Percentiles rank a stretch among this genome's conserved stretches.
Evolutionary conservation across 2,797 vertebrate genomes (phyloP).

Genomic region (Mastacembelus armatus): DNA sequence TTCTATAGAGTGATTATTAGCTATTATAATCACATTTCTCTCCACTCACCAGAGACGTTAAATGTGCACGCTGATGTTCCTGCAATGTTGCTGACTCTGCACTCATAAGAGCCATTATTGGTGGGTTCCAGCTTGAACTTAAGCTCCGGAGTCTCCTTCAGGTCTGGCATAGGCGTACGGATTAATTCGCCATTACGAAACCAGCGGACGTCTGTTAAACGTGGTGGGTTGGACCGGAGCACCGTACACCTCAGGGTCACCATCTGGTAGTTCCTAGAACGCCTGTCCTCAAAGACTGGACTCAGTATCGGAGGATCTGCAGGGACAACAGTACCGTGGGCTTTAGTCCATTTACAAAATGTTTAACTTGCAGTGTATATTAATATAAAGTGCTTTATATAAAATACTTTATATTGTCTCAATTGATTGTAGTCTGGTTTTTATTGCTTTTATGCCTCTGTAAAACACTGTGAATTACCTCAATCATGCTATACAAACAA

Average conservation of each 20-base stretch:
- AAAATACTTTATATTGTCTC: too few species aligned
- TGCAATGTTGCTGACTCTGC: constrained; percentile 91
- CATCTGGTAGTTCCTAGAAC: constrained; percentile 86
- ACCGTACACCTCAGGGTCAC: constrained; percentile 90
- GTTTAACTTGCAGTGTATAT: background rate
- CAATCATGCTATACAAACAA: too few species aligned
- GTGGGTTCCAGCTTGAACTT: constrained; percentile 89
- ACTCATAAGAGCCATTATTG: constrained; percentile 92
- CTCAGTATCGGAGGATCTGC: constrained; percentile 92
- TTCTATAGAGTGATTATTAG: constrained; percentile 2
- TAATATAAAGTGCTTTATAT: too few species aligned
- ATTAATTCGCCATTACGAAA: constrained; percentile 87
- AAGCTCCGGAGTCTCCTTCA: constrained; percentile 89
- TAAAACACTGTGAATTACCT: too few species aligned
- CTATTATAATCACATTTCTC: background rate
- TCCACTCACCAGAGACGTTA: constrained; percentile 91
- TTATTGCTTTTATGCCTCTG: too few species aligned
- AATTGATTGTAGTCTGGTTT: too few species aligned
- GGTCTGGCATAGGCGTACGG: constrained; percentile 80
- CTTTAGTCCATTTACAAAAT: background rate
- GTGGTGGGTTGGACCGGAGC: constrained; percentile 90
- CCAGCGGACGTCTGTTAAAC: constrained; percentile 90
- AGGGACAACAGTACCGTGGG: background rate
- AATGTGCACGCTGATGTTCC: constrained; percentile 91
- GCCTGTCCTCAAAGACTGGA: constrained; percentile 89